Evolutionary conservation across 2,888 invertebrate genomes (phyloP), one percentile per base, ranked within the genome.

Genomic region (Bombyx huttoni): DNA sequence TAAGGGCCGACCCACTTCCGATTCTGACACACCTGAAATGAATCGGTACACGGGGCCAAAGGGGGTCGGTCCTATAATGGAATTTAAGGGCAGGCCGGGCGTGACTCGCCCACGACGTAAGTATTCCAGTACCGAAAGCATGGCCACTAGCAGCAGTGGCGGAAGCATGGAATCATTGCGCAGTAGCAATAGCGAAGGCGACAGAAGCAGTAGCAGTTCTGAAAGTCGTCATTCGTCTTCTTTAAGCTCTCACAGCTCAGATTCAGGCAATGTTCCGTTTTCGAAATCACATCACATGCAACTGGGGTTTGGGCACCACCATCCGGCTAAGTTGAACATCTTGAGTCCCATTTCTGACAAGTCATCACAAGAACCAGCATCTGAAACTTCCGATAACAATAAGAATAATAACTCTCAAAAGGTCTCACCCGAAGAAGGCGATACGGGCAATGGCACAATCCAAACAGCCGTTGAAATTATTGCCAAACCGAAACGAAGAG

Each of bases 321-420:
- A 94, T 76, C 91, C 92, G 53, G 90, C 89, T 74, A 95, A 96
- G 76, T 84, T 96, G 62, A 95, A 96, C 78, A 95, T 96, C 72
- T 89, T 96, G 49, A 96, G 96, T 66, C 96, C 96, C 14, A 96
- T 96, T 68, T 96, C 96, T 54, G 96, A 96, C 79, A 96, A 96
- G 80, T 96, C 96, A 24, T 95, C 95, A 1, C 95, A 95, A 78
- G 96, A 96, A 70, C 95, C 94, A 13, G 93, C 92, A 14, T 94
- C 94, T 8, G 95, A 96, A 77, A 93, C 94, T 14, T 94, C 94
- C 10, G 95, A 95, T 67, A 94, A 94, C 70, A 94, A 94, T 65
- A 92, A 92, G 61, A 93, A 93, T 72, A 94, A 94, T 68, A 93
- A 93, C 67, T 94, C 94, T 0, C 93, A 93, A 70, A 93, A 94